Conservation (phyloP, 1,140 invertebrate genomes). For the Leguminivora glycinivorella region DNA sequence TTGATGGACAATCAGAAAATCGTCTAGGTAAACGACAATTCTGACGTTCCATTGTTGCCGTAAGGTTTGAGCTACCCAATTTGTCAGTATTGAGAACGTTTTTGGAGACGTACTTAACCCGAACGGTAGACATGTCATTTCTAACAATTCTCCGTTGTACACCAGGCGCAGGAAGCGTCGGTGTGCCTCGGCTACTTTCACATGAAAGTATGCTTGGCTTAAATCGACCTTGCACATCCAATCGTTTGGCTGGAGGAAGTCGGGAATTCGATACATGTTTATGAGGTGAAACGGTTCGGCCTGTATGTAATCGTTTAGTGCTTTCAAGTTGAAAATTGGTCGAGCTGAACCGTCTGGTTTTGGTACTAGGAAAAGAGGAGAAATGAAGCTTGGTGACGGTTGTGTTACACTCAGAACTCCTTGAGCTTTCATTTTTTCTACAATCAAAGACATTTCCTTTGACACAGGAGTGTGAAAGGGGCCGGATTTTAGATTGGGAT, state of each 20-base stretch:
- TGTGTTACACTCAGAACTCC: constrained; percentile 26
- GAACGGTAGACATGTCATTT: constrained; percentile 46
- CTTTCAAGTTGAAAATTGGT: constrained; percentile 50
- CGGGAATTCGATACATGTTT: constrained; percentile 43
- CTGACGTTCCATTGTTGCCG: constrained; percentile 37
- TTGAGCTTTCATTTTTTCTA: constrained; percentile 31
- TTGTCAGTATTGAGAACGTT: constrained; percentile 42
- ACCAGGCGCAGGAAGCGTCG: constrained; percentile 36
- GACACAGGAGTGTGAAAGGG: constrained; percentile 31
- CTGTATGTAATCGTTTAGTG: constrained; percentile 43
- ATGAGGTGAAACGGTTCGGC: constrained; percentile 45
- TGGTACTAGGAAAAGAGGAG: constrained; percentile 45
- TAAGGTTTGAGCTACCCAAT: constrained; percentile 46
- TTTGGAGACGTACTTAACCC: constrained; percentile 37
- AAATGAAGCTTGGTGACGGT: constrained; percentile 44
- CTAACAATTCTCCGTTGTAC: constrained; percentile 39
- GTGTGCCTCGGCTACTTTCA: constrained; percentile 34
- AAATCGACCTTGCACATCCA: constrained; percentile 40
- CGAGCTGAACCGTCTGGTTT: constrained; percentile 32
- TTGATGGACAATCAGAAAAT: constrained; percentile 36
- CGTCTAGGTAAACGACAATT: constrained; percentile 44
- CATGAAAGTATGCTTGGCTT: constrained; percentile 61
- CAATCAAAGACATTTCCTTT: constrained; percentile 28
- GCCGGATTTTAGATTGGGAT: constrained; percentile 8
- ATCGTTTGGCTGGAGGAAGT: constrained; percentile 43